Evolutionary conservation across 2,113 vertebrate species (phyloP).

Genomic region (Rhinichthys klamathensis): DNA sequence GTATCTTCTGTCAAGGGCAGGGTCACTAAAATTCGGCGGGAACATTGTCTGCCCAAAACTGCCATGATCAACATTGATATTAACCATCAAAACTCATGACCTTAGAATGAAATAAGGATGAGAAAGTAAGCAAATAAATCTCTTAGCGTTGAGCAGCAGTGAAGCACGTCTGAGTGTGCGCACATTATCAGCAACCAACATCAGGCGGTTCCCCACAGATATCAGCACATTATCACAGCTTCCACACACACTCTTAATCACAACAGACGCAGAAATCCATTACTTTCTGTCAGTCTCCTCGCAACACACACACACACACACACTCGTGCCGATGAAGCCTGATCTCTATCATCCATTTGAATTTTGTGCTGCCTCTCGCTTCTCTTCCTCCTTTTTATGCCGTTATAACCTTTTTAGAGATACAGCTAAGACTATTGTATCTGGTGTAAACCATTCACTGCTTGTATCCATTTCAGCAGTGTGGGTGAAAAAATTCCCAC

Average conservation of each 20-base stretch:
- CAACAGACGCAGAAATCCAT: slow-evolving; percentile 82
- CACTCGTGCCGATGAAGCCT: slow-evolving; percentile 73
- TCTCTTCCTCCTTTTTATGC: slow-evolving; percentile 15
- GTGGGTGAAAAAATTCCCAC: slow-evolving; percentile 52
- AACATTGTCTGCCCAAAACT: background rate
- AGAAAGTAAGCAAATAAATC: background rate
- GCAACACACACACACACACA: slow-evolving; percentile 61
- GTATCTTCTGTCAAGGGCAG: slow-evolving; percentile 2
- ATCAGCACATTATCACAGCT: slow-evolving; percentile 83
- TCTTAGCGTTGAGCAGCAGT: slow-evolving; percentile 13
- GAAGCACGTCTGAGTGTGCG: slow-evolving; percentile 61
- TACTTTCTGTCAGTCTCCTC: slow-evolving; percentile 79
- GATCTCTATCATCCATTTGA: slow-evolving; percentile 76
- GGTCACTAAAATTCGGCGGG: background rate
- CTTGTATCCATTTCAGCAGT: slow-evolving; percentile 59
- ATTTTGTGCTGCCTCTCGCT: slow-evolving; percentile 71
- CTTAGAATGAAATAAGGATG: background rate
- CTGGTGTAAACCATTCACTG: slow-evolving; percentile 55
- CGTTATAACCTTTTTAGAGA: slow-evolving; percentile 41
- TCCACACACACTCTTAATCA: slow-evolving; percentile 80
- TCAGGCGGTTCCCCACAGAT: slow-evolving; percentile 80
- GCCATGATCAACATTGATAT: background rate
- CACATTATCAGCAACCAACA: slow-evolving; percentile 77
- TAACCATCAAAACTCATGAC: slow-evolving; percentile 3
- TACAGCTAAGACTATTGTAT: slow-evolving; percentile 32